phyloP scores from a whole-genome alignment of 1,140 invertebrate genomes.

The Copidosoma floridanum region DNA sequence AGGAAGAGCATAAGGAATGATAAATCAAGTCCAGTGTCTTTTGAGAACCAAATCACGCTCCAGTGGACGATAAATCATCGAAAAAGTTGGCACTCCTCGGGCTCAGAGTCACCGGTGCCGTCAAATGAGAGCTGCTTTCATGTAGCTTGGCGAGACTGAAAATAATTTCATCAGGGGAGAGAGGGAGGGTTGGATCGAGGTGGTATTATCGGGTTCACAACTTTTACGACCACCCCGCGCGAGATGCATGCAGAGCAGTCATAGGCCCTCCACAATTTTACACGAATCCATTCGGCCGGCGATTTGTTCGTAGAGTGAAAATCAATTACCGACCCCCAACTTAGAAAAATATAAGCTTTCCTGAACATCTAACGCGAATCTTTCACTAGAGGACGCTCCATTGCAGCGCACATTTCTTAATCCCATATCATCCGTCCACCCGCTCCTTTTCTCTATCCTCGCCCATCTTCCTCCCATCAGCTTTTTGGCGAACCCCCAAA shows the following conservation, averaged over 20 bases:
- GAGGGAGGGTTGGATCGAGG: too few relatives aligned
- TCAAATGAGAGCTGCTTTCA: slow-evolving; percentile 2
- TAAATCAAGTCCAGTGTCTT: too few relatives aligned
- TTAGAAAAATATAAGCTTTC: too few relatives aligned
- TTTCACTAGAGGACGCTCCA: too few relatives aligned
- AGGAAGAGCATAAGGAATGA: too few relatives aligned
- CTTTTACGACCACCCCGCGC: background rate
- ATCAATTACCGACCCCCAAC: too few relatives aligned
- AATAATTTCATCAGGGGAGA: slow-evolving; percentile 1
- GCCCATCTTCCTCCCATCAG: background rate
- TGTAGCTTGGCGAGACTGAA: slow-evolving; percentile 17
- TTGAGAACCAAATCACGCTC: too few relatives aligned
- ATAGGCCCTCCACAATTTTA: slow-evolving; percentile 20
- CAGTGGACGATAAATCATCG: too few relatives aligned
- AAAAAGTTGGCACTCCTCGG: too few relatives aligned
- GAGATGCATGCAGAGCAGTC: background rate
- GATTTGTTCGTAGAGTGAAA: slow-evolving; percentile 2
- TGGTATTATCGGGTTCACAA: slow-evolving; percentile 9
- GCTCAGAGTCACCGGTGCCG: too few relatives aligned
- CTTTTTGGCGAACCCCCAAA: slow-evolving; percentile 37
- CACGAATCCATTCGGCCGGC: slow-evolving; percentile 5
- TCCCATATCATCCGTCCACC: background rate
- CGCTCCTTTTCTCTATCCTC: background rate
- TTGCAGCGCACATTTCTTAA: too few relatives aligned
- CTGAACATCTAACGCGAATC: too few relatives aligned